Evolutionary conservation across 2,888 invertebrate species (phyloP).

Genomic region (Heliothis peltigera): DNA sequence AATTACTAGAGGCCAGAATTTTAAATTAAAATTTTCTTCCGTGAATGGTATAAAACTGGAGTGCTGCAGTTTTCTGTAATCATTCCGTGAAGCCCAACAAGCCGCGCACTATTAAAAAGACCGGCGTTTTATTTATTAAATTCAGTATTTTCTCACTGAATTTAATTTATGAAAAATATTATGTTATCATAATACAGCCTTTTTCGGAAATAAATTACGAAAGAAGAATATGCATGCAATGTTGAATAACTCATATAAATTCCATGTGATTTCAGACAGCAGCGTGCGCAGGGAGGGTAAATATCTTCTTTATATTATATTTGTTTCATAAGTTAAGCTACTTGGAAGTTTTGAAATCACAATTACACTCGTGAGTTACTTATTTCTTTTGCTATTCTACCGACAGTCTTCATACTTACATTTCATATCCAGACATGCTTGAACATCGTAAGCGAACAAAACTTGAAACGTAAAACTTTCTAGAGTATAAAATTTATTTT

Average conservation of each 20-base stretch:
- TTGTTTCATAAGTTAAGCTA: slow-evolving; percentile 11
- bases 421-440: background rate
- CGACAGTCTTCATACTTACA: background rate
- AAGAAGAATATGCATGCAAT: slow-evolving; percentile 1
- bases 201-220: slow-evolving; percentile 11
- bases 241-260: slow-evolving; percentile 14
- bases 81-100: slow-evolving; percentile 60
- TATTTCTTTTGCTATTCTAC: background rate
- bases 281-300: slow-evolving; percentile 6
- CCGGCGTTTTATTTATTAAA: slow-evolving; percentile 54
- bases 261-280: slow-evolving; percentile 9
- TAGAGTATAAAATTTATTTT: background rate
- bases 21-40: slow-evolving; percentile 64
- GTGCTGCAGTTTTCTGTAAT: slow-evolving; percentile 68
- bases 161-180: slow-evolving; percentile 30
- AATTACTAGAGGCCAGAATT: slow-evolving; percentile 49
- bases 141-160: slow-evolving; percentile 50
- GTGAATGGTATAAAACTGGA: slow-evolving; percentile 60
- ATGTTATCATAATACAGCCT: slow-evolving; percentile 13
- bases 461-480: no score
- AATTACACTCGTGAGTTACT: slow-evolving; percentile 1
- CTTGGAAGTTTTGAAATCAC: slow-evolving; percentile 17
- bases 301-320: slow-evolving; percentile 5
- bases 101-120: slow-evolving; percentile 60
- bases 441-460: background rate